phyloP scores from a whole-genome alignment of 2,888 invertebrate genomes.

The Hypomecis punctinalis region DNA sequence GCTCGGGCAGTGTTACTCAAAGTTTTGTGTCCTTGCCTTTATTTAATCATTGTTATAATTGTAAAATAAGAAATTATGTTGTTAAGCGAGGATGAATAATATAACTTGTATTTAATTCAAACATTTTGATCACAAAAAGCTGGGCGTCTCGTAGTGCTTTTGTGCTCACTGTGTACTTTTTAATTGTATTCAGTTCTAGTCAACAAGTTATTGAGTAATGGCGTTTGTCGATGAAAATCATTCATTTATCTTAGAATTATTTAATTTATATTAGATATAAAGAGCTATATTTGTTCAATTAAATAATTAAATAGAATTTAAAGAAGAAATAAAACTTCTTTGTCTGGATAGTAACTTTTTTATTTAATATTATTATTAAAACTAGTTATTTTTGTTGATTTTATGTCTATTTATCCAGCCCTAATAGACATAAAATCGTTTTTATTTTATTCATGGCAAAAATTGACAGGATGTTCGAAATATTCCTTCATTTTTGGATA shows the following conservation, averaged over 20 bases:
- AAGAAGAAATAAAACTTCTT: constrained; percentile 45
- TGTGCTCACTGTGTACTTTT: neutral
- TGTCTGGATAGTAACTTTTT: constrained; percentile 34
- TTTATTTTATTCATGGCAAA: constrained; percentile 26
- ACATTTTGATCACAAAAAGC: constrained; percentile 13
- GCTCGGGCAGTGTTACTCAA: constrained; percentile 17
- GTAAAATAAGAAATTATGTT: neutral
- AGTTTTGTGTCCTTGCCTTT: neutral
- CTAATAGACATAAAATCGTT: constrained; percentile 52
- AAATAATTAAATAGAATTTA: constrained; percentile 34
- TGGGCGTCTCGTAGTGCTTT: constrained; percentile 13
- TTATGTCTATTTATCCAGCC: constrained; percentile 61
- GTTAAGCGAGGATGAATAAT: neutral
- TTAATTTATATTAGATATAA: constrained; percentile 18
- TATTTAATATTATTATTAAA: constrained; percentile 32
- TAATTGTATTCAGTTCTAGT: neutral
- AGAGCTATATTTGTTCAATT: constrained; percentile 43
- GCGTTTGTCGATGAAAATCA: neutral
- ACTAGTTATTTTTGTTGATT: constrained; percentile 36
- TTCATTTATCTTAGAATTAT: constrained; percentile 16
- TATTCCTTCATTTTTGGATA: constrained; percentile 23
- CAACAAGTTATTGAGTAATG: constrained; percentile 4
- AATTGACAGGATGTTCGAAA: constrained; percentile 38
- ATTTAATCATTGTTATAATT: neutral
- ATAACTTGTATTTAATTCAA: neutral